These are phyloP conservation scores for Zeugodacus cucurbitae DNA, from an alignment of 1,140 invertebrate genomes.

Conservation along the genomic window DNA sequence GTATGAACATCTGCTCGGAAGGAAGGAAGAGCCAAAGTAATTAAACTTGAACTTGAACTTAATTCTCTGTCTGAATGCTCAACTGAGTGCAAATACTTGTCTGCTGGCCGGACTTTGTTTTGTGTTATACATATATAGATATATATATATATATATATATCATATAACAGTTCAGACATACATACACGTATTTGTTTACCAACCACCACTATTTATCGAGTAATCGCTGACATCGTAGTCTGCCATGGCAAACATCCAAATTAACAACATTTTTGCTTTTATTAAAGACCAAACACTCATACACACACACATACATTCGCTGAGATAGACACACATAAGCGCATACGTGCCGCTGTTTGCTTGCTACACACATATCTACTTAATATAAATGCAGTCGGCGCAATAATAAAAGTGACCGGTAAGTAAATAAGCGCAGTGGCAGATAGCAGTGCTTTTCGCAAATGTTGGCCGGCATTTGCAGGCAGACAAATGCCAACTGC, in stretches of 20 bases:
- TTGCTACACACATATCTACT: neutral
- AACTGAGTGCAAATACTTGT: neutral
- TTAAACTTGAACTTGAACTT: slow-evolving; percentile 19
- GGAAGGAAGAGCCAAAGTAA: slow-evolving; percentile 2
- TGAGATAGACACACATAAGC: neutral
- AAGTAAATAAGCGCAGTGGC: neutral
- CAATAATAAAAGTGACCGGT: neutral
- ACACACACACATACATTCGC: neutral
- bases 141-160: neutral
- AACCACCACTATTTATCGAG: neutral
- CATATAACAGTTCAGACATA: neutral
- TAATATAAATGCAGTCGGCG: neutral
- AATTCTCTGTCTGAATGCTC: slow-evolving; percentile 2
- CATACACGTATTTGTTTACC: neutral
- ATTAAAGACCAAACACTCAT: neutral
- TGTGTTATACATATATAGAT: neutral
- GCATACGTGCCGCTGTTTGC: too few relatives aligned
- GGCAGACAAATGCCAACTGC: neutral
- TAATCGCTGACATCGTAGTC: neutral
- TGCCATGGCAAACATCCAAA: neutral
- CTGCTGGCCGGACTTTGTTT: neutral
- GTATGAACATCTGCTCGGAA: neutral
- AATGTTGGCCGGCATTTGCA: neutral
- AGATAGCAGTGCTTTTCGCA: neutral
- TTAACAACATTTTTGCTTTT: neutral